A percentile compares a stretch with the other conserved stretches of the same genome.
These are phyloP conservation scores for Rhyacichthys aspro DNA, from an alignment of 2,797 vertebrate species.

Conservation along the genomic window DNA sequence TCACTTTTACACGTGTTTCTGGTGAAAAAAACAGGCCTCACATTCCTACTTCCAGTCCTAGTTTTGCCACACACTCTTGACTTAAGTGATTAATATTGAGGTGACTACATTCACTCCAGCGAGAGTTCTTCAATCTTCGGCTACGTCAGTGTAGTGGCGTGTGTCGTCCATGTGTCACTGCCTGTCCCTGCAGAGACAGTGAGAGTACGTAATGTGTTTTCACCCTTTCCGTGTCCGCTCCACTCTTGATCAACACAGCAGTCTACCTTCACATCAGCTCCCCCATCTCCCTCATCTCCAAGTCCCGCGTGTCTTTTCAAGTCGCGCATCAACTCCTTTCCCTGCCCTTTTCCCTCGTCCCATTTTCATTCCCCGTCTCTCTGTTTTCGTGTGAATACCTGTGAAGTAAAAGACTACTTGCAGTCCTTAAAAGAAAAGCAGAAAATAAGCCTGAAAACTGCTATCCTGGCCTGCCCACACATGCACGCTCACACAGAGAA, in stretches of 20 bases:
- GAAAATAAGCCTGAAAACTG: conserved; percentile 1
- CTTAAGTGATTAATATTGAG: too few species aligned
- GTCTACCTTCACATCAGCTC: conserved; percentile 34
- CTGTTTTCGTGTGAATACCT: too few species aligned
- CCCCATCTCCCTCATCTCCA: conserved; percentile 8
- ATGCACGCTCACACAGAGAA: conserved; percentile 10
- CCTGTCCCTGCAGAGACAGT: conserved; percentile 15
- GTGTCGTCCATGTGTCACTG: conserved; percentile 14
- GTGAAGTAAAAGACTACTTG: conserved; percentile 2
- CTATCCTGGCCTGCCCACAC: conserved; percentile 12
- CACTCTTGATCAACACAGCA: conserved; percentile 14
- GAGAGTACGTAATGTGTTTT: conserved; percentile 32
- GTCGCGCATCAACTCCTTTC: conserved; percentile 9
- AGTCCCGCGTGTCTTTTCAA: conserved; percentile 12
- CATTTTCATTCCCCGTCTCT: conserved; percentile 21
- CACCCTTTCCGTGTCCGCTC: conserved; percentile 18
- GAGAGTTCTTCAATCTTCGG: too few species aligned
- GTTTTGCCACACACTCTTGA: too few species aligned
- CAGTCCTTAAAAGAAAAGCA: conserved; percentile 4
- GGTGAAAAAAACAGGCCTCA: too few species aligned
- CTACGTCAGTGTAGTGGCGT: too few species aligned
- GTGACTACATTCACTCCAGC: too few species aligned
- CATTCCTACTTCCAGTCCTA: too few species aligned
- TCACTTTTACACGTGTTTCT: too few species aligned
- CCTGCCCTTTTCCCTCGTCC: conserved; percentile 17